A percentile compares a stretch with the other conserved stretches of the same genome.
Evolutionary conservation across 2,888 invertebrate genomes (phyloP).

Genomic region (Stenichneumon culpator): DNA sequence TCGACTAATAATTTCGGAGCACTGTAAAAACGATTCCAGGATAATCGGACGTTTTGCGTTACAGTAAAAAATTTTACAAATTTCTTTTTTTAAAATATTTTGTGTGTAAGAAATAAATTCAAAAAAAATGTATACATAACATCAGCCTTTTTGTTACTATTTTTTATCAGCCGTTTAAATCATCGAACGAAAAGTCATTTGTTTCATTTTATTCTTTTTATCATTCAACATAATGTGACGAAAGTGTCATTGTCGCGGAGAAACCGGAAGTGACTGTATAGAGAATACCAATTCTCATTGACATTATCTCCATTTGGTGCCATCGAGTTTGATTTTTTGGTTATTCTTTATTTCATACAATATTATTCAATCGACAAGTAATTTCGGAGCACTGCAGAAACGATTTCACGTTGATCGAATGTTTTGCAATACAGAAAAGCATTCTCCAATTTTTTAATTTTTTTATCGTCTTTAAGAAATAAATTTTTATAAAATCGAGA

Average conservation of each 20-base stretch:
- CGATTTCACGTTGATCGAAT: not conserved
- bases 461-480: not conserved
- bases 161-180: not conserved
- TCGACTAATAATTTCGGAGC: no score
- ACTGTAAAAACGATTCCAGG: no score
- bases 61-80: no score
- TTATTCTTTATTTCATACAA: not conserved
- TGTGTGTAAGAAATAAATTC: no score
- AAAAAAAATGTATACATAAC: no score
- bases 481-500: not conserved
- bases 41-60: no score
- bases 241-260: not conserved
- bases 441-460: not conserved
- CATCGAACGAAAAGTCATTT: not conserved
- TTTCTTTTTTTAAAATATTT: no score
- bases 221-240: not conserved
- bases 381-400: conserved; percentile 13
- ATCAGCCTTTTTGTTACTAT: no score
- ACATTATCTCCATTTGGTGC: no score
- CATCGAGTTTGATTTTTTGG: not conserved
- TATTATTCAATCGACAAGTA: not conserved
- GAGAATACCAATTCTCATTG: conserved; percentile 10
- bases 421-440: not conserved
- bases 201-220: not conserved
- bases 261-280: not conserved